A percentile compares a stretch with the other conserved stretches of the same genome.
Evolutionary conservation across 2,888 invertebrate genomes (phyloP).

Genomic region (Yponomeuta sedellus): DNA sequence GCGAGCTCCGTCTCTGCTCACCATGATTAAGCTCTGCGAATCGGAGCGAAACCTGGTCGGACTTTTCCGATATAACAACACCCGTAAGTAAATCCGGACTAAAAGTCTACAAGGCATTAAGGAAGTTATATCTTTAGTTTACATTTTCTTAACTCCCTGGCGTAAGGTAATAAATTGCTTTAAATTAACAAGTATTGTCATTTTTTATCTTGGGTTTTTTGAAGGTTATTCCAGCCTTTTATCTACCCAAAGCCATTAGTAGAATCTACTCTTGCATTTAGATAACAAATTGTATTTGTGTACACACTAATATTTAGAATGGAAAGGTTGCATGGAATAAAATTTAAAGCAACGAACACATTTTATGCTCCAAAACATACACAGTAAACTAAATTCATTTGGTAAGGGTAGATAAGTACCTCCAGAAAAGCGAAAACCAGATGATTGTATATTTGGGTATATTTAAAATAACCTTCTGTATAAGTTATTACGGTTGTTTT

Average conservation of each 20-base stretch:
- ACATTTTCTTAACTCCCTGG: background rate
- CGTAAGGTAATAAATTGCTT: conserved; percentile 9
- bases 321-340: conserved; percentile 17
- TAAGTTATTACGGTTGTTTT: too few relatives aligned
- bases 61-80: too few relatives aligned
- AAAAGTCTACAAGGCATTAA: too few relatives aligned
- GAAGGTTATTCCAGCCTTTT: background rate
- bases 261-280: conserved; percentile 22
- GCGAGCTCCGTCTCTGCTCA: too few relatives aligned
- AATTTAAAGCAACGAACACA: conserved; percentile 16
- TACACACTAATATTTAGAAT: conserved; percentile 2
- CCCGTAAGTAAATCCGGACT: too few relatives aligned
- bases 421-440: conserved; percentile 27
- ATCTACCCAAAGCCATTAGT: background rate
- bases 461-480: too few relatives aligned
- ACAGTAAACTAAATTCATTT: conserved; percentile 38
- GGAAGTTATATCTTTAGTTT: background rate
- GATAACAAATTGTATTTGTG: conserved; percentile 40
- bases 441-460: conserved; percentile 8
- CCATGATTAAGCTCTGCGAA: too few relatives aligned
- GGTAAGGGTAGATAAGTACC: conserved; percentile 3
- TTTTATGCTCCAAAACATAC: conserved; percentile 25
- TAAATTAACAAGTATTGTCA: background rate
- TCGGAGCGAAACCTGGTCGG: too few relatives aligned
- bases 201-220: background rate